A percentile compares a stretch with the other conserved stretches of the same genome.
Evolutionary conservation across 2,113 vertebrate species (phyloP).

Genomic region (Chroicocephalus ridibundus): DNA sequence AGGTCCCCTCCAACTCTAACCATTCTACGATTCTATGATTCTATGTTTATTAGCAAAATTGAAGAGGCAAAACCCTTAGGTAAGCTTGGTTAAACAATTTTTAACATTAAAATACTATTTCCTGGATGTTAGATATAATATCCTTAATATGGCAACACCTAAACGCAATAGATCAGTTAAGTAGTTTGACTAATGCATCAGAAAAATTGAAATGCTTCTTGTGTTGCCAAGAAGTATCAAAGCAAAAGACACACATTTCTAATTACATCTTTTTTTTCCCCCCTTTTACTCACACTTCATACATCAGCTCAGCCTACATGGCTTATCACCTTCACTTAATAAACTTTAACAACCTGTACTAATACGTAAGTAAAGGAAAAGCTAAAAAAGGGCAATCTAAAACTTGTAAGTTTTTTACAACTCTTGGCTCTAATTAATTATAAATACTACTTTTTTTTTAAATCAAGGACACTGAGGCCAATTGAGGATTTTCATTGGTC

Average conservation of each 20-base stretch:
- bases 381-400: neutral
- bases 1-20: neutral
- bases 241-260: neutral
- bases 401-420: neutral
- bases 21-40: neutral
- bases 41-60: neutral
- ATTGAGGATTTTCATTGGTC: neutral
- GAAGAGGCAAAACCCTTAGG: neutral
- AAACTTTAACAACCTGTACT: neutral
- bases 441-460: neutral
- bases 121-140: neutral
- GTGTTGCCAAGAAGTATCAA: neutral
- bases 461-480: accelerated
- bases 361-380: neutral
- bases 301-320: neutral
- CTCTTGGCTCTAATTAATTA: neutral
- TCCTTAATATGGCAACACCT: neutral
- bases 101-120: neutral
- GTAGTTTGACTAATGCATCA: neutral
- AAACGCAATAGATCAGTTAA: neutral
- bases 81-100: neutral
- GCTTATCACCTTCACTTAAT: neutral
- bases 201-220: neutral
- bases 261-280: neutral
- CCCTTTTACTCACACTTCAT: neutral